phyloP scores from a whole-genome alignment of 1,140 invertebrate species.

The Manduca sexta region DNA sequence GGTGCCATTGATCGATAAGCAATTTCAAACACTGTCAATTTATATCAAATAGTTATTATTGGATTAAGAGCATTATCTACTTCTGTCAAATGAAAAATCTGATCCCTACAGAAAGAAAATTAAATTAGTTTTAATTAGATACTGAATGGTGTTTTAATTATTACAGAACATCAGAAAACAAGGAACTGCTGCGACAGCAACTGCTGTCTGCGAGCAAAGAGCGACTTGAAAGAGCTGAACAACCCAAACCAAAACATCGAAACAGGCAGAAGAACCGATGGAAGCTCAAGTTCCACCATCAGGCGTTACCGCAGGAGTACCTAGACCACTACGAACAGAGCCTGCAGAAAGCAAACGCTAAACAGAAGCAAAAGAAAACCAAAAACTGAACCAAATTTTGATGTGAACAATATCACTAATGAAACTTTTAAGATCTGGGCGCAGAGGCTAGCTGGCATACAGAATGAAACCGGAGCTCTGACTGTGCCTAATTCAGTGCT shows the following conservation, averaged over 20 bases:
- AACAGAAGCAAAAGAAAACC: constrained; percentile 46
- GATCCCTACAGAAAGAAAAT: too few relatives aligned
- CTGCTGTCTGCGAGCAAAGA: constrained; percentile 55
- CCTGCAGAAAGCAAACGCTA: constrained; percentile 68
- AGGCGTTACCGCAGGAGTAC: constrained; percentile 85
- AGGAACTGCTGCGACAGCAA: constrained; percentile 57
- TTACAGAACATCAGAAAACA: constrained; percentile 58
- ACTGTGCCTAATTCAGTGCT: constrained; percentile 30
- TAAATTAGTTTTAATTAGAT: too few relatives aligned
- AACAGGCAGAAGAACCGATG: constrained; percentile 79
- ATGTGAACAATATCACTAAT: constrained; percentile 59
- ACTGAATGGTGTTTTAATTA: constrained; percentile 5
- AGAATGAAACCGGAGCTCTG: constrained; percentile 69
- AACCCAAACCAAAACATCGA: constrained; percentile 51
- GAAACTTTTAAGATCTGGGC: constrained; percentile 83
- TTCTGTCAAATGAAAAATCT: too few relatives aligned
- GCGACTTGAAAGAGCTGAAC: constrained; percentile 37
- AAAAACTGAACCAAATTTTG: constrained; percentile 40
- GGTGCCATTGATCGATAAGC: too few relatives aligned
- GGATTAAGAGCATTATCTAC: too few relatives aligned
- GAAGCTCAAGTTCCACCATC: constrained; percentile 88
- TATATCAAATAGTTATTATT: too few relatives aligned
- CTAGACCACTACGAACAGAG: constrained; percentile 85
- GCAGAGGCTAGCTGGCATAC: constrained; percentile 79
- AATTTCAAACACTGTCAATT: too few relatives aligned